Percentiles rank a stretch among this genome's conserved stretches.
Conservation (phyloP, 1,140 invertebrate species). For the Drosophila arawakana region DNA sequence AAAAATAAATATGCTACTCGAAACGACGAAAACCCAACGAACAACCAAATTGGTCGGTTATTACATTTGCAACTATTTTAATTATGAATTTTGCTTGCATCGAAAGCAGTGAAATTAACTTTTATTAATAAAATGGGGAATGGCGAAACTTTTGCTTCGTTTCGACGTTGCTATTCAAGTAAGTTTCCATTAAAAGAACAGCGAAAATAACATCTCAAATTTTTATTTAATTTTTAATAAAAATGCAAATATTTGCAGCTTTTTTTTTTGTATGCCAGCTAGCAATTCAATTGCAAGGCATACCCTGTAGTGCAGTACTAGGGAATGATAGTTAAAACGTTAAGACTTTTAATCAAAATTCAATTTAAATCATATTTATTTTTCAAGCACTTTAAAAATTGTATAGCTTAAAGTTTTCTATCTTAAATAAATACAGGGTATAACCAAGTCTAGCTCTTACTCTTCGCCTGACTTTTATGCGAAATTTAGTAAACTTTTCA, state of each 20-base stretch:
- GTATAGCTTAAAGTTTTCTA: too few species aligned
- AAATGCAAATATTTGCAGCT: slow-evolving; percentile 70
- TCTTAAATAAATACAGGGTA: slow-evolving; percentile 6
- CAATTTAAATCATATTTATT: neutral
- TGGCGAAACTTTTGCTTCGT: slow-evolving; percentile 19
- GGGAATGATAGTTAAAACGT: neutral
- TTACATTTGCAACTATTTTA: slow-evolving; percentile 72
- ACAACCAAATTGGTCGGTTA: slow-evolving; percentile 21
- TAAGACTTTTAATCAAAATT: neutral
- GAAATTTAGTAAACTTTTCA: slow-evolving; percentile 48
- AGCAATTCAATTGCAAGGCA: slow-evolving; percentile 24
- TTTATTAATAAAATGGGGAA: slow-evolving; percentile 63
- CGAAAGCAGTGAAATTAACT: slow-evolving; percentile 62
- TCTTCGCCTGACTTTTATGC: slow-evolving; percentile 19
- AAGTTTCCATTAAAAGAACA: slow-evolving; percentile 1
- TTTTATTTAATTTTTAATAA: slow-evolving; percentile 77
- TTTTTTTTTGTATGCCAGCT: slow-evolving; percentile 15
- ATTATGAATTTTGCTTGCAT: slow-evolving; percentile 68
- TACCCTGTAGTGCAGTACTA: slow-evolving; percentile 4
- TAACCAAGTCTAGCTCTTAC: neutral
- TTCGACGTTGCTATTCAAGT: slow-evolving; percentile 50
- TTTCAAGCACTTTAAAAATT: too few species aligned
- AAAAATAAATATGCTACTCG: neutral
- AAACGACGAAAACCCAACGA: neutral
- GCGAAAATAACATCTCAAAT: slow-evolving; percentile 52